phyloP scores from a whole-genome alignment of 35 echinoderm and acorn worm species.

The Lytechinus variegatus region DNA sequence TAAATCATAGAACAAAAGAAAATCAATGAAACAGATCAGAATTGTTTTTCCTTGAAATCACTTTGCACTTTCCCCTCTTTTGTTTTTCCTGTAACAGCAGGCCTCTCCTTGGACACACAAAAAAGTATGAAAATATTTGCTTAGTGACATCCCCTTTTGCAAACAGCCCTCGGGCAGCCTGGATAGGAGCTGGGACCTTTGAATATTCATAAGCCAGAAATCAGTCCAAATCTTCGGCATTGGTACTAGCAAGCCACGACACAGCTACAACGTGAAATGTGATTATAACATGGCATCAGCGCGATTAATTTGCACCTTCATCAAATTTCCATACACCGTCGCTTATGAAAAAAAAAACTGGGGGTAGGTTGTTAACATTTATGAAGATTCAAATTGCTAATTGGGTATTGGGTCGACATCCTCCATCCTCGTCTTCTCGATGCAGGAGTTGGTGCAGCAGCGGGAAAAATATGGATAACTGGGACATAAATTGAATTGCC shows the following conservation, averaged over 20 bases:
- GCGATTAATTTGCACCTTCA: slow-evolving; percentile 2
- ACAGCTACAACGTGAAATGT: neutral
- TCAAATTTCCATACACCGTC: neutral
- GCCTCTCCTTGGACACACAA: neutral
- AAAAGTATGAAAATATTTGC: slow-evolving; percentile 44
- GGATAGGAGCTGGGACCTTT: neutral
- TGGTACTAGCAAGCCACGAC: neutral
- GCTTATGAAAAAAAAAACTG: neutral
- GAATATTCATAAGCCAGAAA: slow-evolving; percentile 39
- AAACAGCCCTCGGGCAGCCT: slow-evolving; percentile 14
- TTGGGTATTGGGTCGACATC: neutral
- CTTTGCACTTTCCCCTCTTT: neutral
- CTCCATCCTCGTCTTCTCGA: neutral
- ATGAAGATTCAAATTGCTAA: slow-evolving; percentile 14
- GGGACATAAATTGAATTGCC: slow-evolving; percentile 14
- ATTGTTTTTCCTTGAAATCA: slow-evolving; percentile 20
- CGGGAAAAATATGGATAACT: slow-evolving; percentile 21
- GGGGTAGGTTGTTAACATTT: neutral
- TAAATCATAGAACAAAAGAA: neutral
- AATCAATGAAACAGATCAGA: neutral
- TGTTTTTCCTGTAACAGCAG: neutral
- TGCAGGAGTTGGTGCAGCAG: neutral
- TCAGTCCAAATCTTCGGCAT: slow-evolving; percentile 28
- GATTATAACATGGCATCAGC: slow-evolving; percentile 11
- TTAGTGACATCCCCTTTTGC: slow-evolving; percentile 7